Conservation (phyloP, 2,113 vertebrate genomes). For the Suncus etruscus region DNA sequence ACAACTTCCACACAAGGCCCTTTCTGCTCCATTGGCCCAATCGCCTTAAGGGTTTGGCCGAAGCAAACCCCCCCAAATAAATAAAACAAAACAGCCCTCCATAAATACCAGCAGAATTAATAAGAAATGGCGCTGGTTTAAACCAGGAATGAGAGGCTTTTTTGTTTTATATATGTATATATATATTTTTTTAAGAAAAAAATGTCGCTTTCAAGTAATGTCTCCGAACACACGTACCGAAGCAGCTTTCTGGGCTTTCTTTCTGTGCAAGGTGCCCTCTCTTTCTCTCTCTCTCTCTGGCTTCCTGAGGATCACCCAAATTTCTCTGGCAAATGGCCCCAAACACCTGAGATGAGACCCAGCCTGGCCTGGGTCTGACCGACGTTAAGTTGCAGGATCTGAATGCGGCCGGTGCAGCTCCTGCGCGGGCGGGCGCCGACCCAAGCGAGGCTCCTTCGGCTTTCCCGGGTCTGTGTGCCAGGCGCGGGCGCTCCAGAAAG, state of each 20-base stretch:
- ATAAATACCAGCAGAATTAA: not conserved
- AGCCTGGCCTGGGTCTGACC: not conserved
- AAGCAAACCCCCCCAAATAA: not conserved
- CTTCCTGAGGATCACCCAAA: not conserved
- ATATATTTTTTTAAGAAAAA: too few relatives aligned
- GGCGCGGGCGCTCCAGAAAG: slow-evolving; percentile 15
- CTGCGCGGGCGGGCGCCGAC: not conserved
- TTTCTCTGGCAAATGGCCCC: not conserved
- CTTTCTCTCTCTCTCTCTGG: not conserved
- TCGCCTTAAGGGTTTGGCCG: fast-evolving
- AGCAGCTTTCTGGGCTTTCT: not conserved
- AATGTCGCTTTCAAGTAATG: not conserved
- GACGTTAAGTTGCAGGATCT: slow-evolving; percentile 22
- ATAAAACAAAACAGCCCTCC: not conserved
- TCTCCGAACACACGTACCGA: not conserved
- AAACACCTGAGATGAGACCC: slow-evolving; percentile 27
- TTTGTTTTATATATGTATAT: not conserved
- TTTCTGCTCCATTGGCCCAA: not conserved
- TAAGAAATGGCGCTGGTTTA: fast-evolving
- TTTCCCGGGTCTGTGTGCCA: not conserved
- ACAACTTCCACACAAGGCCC: not conserved
- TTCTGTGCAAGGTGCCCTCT: not conserved
- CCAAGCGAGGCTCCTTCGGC: not conserved
- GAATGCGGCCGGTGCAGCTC: not conserved
- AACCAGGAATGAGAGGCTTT: not conserved